Conservation (phyloP, 1,140 invertebrate species). For the Heliconius himera region DNA sequence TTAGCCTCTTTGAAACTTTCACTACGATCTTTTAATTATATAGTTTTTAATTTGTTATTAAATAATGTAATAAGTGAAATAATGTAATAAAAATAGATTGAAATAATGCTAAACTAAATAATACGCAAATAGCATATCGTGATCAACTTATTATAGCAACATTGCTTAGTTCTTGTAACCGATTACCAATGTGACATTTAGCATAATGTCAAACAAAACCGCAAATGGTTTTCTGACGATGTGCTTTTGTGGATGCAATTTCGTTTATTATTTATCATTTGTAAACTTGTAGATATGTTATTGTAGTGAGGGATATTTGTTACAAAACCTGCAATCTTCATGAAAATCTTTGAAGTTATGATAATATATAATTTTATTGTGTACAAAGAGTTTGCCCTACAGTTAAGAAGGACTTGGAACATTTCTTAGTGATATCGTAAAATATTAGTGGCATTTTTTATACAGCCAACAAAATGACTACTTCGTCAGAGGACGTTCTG, state of each 20-base stretch:
- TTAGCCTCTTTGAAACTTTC: too few species aligned
- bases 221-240: conserved; percentile 68
- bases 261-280: conserved; percentile 49
- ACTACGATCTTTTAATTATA: too few species aligned
- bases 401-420: conserved; percentile 10
- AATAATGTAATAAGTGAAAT: too few species aligned
- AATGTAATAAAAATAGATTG: too few species aligned
- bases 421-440: conserved; percentile 15
- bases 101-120: too few species aligned
- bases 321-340: background rate
- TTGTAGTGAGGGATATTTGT: conserved; percentile 20
- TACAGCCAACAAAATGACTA: conserved; percentile 83
- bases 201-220: conserved; percentile 63
- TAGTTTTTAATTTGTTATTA: too few species aligned
- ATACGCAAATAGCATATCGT: too few species aligned
- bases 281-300: conserved; percentile 43
- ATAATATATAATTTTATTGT: conserved; percentile 13
- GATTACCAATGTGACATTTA: conserved; percentile 21
- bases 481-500: conserved; percentile 95
- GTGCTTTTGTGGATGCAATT: conserved; percentile 62
- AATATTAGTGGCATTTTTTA: conserved; percentile 27
- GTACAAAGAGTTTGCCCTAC: conserved; percentile 20
- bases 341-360: conserved; percentile 5
- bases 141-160: conserved; percentile 13
- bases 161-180: conserved; percentile 20